A percentile compares a stretch with the other conserved stretches of the same genome.
phyloP scores from a whole-genome alignment of 2,797 vertebrate genomes.

The Spatula clypeata region DNA sequence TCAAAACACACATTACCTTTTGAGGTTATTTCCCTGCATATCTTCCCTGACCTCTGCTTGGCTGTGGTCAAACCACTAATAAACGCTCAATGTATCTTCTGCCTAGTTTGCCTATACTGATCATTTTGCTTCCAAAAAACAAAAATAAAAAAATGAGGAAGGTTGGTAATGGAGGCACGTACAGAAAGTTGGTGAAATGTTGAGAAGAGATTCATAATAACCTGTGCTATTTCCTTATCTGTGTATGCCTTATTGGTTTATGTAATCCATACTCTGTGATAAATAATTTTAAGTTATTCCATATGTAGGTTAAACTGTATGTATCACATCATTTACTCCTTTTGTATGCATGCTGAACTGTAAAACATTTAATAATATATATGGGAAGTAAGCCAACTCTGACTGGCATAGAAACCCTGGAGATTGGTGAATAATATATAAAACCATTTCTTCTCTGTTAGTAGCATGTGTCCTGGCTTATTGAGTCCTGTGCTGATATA shows the following conservation, averaged over 20 bases:
- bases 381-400: slow-evolving; percentile 67
- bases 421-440: slow-evolving; percentile 76
- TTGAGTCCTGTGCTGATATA: slow-evolving; percentile 50
- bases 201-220: neutral
- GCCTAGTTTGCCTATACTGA: neutral
- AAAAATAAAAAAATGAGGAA: too few relatives aligned
- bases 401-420: slow-evolving; percentile 66
- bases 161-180: neutral
- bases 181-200: neutral
- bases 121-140: neutral
- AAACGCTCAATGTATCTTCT: neutral
- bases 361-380: slow-evolving; percentile 81
- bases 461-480: slow-evolving; percentile 51
- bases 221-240: neutral
- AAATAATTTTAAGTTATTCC: slow-evolving; percentile 55
- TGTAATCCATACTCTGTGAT: slow-evolving; percentile 5
- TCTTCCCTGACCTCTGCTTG: neutral
- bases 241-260: neutral
- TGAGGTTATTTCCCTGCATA: neutral
- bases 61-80: neutral
- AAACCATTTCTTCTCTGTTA: slow-evolving; percentile 75
- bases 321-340: slow-evolving; percentile 63
- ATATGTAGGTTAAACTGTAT: slow-evolving; percentile 55
- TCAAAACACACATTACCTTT: rapidly evolving
- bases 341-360: slow-evolving; percentile 69